A percentile compares a stretch with the other conserved stretches of the same genome.
These are phyloP conservation scores for Oryzias melastigma DNA, from an alignment of 2,113 vertebrate species.

Conservation along the genomic window DNA sequence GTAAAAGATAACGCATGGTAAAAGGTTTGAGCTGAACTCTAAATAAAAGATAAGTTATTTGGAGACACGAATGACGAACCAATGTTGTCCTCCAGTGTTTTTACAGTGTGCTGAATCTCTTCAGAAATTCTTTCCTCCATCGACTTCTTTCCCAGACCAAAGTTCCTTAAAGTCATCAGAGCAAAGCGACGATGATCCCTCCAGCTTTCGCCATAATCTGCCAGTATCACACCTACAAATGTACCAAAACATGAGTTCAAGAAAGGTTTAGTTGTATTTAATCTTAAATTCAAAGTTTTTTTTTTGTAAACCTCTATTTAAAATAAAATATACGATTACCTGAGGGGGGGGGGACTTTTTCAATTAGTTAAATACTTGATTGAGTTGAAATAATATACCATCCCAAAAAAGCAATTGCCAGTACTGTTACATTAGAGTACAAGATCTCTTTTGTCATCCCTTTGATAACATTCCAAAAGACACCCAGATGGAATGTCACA, in stretches of 20 bases:
- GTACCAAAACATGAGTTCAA: neutral
- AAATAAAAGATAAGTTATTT: neutral
- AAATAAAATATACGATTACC: no score
- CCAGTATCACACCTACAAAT: constrained; percentile 19
- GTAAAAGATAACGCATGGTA: neutral
- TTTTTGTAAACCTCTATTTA: neutral
- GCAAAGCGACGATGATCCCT: constrained; percentile 71
- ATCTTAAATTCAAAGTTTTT: neutral
- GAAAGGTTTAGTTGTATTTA: neutral
- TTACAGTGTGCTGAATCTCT: constrained; percentile 60
- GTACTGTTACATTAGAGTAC: no score
- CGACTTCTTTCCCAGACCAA: constrained; percentile 83
- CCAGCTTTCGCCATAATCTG: constrained; percentile 67
- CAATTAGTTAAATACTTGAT: no score
- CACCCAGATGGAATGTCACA: no score
- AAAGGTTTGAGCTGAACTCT: neutral
- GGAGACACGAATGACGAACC: constrained; percentile 33
- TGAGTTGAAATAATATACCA: no score
- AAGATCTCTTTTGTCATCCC: no score
- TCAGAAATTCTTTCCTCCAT: constrained; percentile 78
- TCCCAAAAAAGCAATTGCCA: no score
- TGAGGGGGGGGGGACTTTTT: no score
- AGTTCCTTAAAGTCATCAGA: constrained; percentile 77
- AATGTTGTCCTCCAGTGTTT: constrained; percentile 31
- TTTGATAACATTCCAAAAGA: no score